Conservation (phyloP, 2,113 vertebrate genomes). For the Diadophis punctatus region DNA sequence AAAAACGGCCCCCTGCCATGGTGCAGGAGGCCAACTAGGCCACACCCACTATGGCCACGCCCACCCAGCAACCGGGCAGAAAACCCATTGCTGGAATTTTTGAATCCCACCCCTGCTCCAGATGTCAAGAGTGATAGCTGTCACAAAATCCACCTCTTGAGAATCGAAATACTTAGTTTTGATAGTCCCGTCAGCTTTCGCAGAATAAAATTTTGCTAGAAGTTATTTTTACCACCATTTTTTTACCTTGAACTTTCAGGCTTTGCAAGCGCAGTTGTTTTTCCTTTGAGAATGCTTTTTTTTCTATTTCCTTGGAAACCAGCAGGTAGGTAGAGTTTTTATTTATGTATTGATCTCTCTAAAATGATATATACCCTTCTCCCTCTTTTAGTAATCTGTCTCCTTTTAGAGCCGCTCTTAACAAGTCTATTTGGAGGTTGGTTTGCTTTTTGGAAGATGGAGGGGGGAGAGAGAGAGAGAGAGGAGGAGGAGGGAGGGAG, state of each 20-base stretch:
- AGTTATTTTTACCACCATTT: not conserved
- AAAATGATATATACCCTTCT: not conserved
- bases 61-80: too few species aligned
- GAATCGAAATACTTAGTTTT: not conserved
- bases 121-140: not conserved
- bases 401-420: not conserved
- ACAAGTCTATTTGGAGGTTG: not conserved
- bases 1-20: too few species aligned
- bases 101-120: not conserved
- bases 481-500: too few species aligned
- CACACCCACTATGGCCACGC: too few species aligned
- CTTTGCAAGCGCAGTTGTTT: not conserved
- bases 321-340: not conserved
- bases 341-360: not conserved
- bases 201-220: not conserved
- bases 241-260: not conserved
- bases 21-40: too few species aligned
- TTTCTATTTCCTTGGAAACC: accelerated
- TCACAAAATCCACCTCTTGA: not conserved
- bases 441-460: constrained; percentile 43
- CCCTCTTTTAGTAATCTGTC: not conserved
- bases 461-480: constrained; percentile 22
- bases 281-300: not conserved
- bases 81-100: too few species aligned
- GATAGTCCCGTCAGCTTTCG: not conserved